A percentile compares a stretch with the other conserved stretches of the same genome.
Conservation (phyloP, 2,113 vertebrate genomes). For the Sebastes schlegelii region DNA sequence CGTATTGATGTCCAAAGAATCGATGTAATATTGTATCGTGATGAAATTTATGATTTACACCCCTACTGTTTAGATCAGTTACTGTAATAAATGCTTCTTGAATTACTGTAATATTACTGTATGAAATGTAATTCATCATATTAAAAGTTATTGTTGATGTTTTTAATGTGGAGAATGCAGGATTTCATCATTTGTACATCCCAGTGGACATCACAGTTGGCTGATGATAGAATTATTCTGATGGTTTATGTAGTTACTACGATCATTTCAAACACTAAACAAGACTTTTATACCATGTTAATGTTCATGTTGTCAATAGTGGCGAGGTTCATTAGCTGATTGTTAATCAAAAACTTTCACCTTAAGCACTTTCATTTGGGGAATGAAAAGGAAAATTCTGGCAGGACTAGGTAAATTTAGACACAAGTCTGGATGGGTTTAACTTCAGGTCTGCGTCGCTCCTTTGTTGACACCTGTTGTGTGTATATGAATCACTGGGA, state of each 20-base stretch:
- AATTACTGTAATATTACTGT: neutral
- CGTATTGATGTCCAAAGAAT: no score
- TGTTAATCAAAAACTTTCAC: neutral
- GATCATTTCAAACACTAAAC: neutral
- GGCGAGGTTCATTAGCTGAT: neutral
- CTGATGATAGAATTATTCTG: no score
- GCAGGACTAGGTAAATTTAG: neutral
- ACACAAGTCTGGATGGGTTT: neutral
- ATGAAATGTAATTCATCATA: no score
- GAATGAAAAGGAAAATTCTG: neutral
- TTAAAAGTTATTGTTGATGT: neutral
- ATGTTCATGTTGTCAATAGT: neutral
- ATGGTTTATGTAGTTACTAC: neutral
- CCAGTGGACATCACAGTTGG: neutral
- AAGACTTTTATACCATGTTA: neutral
- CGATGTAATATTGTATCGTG: no score
- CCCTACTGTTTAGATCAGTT: no score
- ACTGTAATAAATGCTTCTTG: neutral
- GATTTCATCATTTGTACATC: neutral
- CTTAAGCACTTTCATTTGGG: neutral
- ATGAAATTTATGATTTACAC: no score
- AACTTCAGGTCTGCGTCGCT: neutral
- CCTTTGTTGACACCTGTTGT: neutral
- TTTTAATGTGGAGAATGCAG: neutral
- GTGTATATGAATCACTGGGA: neutral